Percentiles rank a stretch among this genome's conserved stretches.
phyloP scores from a whole-genome alignment of 2,113 vertebrate species.

The Phocoena sinus region DNA sequence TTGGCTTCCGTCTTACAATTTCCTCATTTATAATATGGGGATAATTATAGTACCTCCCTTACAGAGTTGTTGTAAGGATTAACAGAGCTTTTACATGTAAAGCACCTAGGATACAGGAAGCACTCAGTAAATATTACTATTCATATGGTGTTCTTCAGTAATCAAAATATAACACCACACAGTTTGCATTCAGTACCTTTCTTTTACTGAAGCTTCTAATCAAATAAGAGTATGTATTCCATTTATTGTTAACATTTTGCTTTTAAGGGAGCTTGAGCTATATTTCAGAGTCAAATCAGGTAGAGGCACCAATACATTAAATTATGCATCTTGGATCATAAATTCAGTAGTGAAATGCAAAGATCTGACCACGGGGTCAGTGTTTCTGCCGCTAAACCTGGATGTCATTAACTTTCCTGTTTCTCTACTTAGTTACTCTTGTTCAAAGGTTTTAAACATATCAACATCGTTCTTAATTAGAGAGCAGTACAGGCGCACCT shows the following conservation, averaged over 20 bases:
- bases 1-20: conserved; percentile 5
- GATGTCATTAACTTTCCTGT: background rate
- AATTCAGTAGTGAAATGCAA: background rate
- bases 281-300: background rate
- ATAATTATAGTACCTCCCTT: conserved; percentile 34
- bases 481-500: background rate
- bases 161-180: background rate
- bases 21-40: background rate
- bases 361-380: background rate
- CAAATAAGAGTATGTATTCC: background rate
- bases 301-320: background rate
- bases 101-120: background rate
- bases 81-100: conserved; percentile 10
- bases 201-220: conserved; percentile 1
- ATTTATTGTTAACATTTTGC: conserved; percentile 1
- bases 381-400: background rate
- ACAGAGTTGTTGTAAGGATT: conserved; percentile 4
- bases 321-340: background rate
- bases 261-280: background rate
- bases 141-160: background rate
- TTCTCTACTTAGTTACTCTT: background rate
- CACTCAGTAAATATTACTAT: conserved; percentile 27
- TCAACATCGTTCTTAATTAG: background rate
- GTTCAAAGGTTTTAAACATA: background rate
- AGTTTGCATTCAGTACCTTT: background rate